A percentile compares a stretch with the other conserved stretches of the same genome.
phyloP scores from a whole-genome alignment of 2,888 invertebrate genomes.

The Panopea generosa region DNA sequence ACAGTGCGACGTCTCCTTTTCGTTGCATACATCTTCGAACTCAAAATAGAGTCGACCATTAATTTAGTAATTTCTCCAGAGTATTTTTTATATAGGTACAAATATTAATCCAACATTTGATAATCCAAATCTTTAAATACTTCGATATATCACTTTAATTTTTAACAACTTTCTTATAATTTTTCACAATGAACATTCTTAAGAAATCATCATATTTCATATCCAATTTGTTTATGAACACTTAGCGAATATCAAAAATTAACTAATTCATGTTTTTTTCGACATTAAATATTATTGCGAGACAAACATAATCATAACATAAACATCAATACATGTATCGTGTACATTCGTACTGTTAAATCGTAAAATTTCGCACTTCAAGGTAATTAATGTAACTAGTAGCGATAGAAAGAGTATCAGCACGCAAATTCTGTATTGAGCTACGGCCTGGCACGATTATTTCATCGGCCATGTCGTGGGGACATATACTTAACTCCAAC shows the following conservation, averaged over 20 bases:
- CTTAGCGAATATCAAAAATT: no score
- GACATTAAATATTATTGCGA: no score
- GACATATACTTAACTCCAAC: conserved; percentile 65
- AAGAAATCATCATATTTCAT: no score
- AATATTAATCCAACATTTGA: no score
- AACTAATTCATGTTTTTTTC: no score
- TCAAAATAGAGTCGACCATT: conserved; percentile 58
- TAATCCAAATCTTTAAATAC: no score
- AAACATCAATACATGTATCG: conserved; percentile 50
- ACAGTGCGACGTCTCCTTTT: conserved; percentile 97
- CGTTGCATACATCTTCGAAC: conserved; percentile 93
- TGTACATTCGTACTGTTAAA: conserved; percentile 60
- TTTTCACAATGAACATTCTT: no score
- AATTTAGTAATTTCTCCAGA: conserved; percentile 13
- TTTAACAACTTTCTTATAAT: no score
- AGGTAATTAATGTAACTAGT: conserved; percentile 66
- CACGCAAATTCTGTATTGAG: conserved; percentile 64
- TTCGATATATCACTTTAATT: no score
- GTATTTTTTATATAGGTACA: no score
- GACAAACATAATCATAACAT: conserved; percentile 38
- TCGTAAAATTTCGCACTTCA: conserved; percentile 60
- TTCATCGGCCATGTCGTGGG: conserved; percentile 56
- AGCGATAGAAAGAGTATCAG: conserved; percentile 53
- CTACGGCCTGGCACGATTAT: conserved; percentile 54
- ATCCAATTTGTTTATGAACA: no score